These are phyloP conservation scores for Sinotaia quadrata DNA, from an alignment of 2,888 invertebrate genomes.

Conservation along the genomic window DNA sequence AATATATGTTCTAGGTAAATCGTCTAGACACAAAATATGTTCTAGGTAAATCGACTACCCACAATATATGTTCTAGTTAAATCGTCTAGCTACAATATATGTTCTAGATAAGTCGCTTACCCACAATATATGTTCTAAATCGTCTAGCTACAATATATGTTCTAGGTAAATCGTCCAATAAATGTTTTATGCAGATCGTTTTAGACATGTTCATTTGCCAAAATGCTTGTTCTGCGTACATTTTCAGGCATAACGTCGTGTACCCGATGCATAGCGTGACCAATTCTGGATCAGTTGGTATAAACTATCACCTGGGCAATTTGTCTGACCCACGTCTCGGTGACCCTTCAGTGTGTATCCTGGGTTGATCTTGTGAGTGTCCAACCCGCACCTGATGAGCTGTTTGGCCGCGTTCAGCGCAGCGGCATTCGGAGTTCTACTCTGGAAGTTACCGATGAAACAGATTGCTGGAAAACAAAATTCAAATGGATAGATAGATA, in stretches of 20 bases:
- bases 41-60: too few species aligned
- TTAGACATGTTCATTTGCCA: too few species aligned
- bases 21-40: too few species aligned
- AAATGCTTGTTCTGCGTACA: neutral
- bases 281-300: constrained; percentile 44
- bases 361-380: constrained; percentile 41
- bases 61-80: too few species aligned
- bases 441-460: constrained; percentile 57
- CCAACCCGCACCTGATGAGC: constrained; percentile 53
- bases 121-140: too few species aligned
- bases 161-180: too few species aligned
- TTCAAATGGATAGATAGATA: too few species aligned
- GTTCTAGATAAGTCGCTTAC: too few species aligned
- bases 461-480: constrained; percentile 47
- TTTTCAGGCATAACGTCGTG: neutral
- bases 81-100: too few species aligned
- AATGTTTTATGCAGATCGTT: too few species aligned
- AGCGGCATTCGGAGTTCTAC: constrained; percentile 43
- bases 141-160: too few species aligned
- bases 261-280: constrained; percentile 35
- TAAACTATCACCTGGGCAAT: constrained; percentile 47
- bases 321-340: constrained; percentile 42
- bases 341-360: constrained; percentile 51
- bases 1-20: too few species aligned
- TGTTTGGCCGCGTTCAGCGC: constrained; percentile 49